Evolutionary conservation across 2,797 vertebrate species (phyloP), one percentile per base, ranked within the genome.

Genomic region (Parauchenoglanis punctatus): DNA sequence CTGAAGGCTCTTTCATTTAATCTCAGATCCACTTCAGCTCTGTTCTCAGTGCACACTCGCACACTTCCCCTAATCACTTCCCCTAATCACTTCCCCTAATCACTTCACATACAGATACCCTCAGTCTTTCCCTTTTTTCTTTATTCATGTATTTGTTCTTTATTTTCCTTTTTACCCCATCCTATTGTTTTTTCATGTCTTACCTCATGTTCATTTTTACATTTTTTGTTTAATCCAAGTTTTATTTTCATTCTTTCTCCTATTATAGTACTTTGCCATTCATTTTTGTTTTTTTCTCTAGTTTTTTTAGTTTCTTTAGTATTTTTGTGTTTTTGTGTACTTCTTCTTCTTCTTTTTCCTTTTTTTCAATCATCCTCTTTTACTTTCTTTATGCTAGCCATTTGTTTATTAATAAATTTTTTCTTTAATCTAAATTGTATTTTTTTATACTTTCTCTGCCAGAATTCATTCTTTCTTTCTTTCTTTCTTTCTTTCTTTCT

Each of bases 391-490:
- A 35, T 35, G 35, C 35, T 35, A 3, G 1, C 35, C 35, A 35
- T 35, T 35, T 35, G 35, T 35, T 35, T 35, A 35, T 35, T 35
- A 35, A 35, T 35, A 35, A 35, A 35, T 35, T 68, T 52, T 52
- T 31, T 59, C 44, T 40, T 77, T 1, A 23, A 17, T 46, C 25
- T 56, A 5, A 6, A 23, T 63, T 25, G 3, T 25, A 7, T 7
- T 61, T 7, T 25, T 25, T 25, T 25, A 1, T 68, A 15, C n/a
- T 23, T n/a, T 61, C 8, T 10, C 1, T 31, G 7, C 11, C 10
- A 7, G 7, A n/a, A 0, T 68, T 35, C 4, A 0, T 18, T 12
- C 0, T 5, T 28, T 15, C 7, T 28, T 28, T 28, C 10, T 67
- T 28, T 18, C 7, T 35, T 59, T 3, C 7, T 70, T 35, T 23